Percentiles rank a stretch among this genome's conserved stretches.
These are phyloP conservation scores for Mugil cephalus DNA, from an alignment of 2,113 vertebrate species.

Conservation along the genomic window DNA sequence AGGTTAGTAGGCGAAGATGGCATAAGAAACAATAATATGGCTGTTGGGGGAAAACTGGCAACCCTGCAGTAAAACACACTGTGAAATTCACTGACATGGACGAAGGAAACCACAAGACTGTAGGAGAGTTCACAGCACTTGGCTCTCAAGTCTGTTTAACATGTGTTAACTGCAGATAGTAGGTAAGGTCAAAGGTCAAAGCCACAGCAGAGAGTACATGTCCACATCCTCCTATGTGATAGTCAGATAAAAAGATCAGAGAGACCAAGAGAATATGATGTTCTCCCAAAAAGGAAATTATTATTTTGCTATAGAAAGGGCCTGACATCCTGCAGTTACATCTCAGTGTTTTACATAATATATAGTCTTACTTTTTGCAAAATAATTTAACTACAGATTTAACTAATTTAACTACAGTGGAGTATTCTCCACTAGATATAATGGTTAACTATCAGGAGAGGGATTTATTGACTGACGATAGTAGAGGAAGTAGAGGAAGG, in stretches of 20 bases:
- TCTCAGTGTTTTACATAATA: too few relatives aligned
- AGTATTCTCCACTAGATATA: too few relatives aligned
- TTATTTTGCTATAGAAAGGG: too few relatives aligned
- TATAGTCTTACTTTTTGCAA: too few relatives aligned
- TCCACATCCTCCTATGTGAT: slow-evolving; percentile 9
- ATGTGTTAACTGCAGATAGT: background rate
- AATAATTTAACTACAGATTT: too few relatives aligned
- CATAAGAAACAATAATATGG: slow-evolving; percentile 50
- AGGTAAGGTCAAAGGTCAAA: slow-evolving; percentile 20
- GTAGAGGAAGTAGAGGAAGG: too few relatives aligned
- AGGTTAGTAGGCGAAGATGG: slow-evolving; percentile 35
- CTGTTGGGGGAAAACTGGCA: slow-evolving; percentile 24
- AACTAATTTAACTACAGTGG: too few relatives aligned
- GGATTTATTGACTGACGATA: too few relatives aligned
- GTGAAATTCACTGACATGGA: slow-evolving; percentile 6
- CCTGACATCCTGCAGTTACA: too few relatives aligned
- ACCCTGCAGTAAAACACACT: background rate
- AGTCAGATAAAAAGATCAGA: slow-evolving; percentile 5
- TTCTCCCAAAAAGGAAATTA: slow-evolving; percentile 10
- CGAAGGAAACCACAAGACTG: slow-evolving; percentile 12
- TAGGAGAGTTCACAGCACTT: background rate
- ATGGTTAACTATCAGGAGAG: too few relatives aligned
- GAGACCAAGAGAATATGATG: background rate
- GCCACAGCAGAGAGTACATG: background rate
- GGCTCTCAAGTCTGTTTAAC: background rate